phyloP scores from a whole-genome alignment of 1,140 invertebrate species.

The Harlomillsia oculata region DNA sequence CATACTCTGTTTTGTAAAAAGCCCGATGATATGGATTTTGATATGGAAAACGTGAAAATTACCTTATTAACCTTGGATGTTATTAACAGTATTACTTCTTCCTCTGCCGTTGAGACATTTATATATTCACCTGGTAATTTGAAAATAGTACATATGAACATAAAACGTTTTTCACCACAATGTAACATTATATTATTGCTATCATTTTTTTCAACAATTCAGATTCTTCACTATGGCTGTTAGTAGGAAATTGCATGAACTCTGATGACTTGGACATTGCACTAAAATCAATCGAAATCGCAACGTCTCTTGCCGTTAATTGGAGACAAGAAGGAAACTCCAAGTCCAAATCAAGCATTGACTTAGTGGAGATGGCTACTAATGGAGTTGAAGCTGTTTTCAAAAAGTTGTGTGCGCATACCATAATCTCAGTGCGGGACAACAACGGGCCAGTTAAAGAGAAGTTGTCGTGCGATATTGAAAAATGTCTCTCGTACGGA shows the following conservation, averaged over 20 bases:
- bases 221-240: slow-evolving; percentile 45
- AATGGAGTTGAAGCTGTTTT: slow-evolving; percentile 23
- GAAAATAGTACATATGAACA: too few relatives aligned
- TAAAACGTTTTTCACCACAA: too few relatives aligned
- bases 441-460: neutral
- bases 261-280: slow-evolving; percentile 53
- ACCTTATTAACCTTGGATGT: slow-evolving; percentile 26
- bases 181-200: neutral
- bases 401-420: neutral
- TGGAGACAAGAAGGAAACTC: slow-evolving; percentile 41
- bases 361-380: slow-evolving; percentile 23
- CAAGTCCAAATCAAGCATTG: slow-evolving; percentile 1
- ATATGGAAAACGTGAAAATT: slow-evolving; percentile 20
- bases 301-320: slow-evolving; percentile 56
- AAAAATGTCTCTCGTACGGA: slow-evolving; percentile 28
- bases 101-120: slow-evolving; percentile 25
- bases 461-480: slow-evolving; percentile 12
- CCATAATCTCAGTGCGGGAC: neutral
- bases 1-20: slow-evolving; percentile 42
- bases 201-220: slow-evolving; percentile 14
- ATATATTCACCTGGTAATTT: slow-evolving; percentile 21
- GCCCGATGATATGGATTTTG: slow-evolving; percentile 36
- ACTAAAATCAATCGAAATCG: slow-evolving; percentile 53
- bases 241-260: slow-evolving; percentile 50
- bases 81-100: slow-evolving; percentile 26